Percentiles rank a stretch among this genome's conserved stretches.
phyloP scores from a whole-genome alignment of 2,113 vertebrate genomes.

The Vombatus ursinus region DNA sequence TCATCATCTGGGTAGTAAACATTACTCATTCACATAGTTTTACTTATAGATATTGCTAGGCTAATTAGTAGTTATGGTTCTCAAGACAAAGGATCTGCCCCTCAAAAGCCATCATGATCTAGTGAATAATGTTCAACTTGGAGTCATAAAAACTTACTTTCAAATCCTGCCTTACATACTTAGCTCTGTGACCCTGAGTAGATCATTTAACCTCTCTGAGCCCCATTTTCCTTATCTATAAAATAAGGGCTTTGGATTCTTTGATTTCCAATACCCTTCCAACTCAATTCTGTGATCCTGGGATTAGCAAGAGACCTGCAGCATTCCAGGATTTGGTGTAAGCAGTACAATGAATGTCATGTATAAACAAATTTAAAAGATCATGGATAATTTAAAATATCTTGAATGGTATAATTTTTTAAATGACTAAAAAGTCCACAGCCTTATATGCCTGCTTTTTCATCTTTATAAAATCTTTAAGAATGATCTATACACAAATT shows the following conservation, averaged over 20 bases:
- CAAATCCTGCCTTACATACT: background rate
- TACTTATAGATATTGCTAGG: background rate
- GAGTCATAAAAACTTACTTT: background rate
- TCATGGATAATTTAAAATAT: background rate
- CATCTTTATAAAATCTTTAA: background rate
- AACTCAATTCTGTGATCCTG: background rate
- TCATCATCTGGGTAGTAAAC: background rate
- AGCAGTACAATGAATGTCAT: background rate
- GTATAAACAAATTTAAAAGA: background rate
- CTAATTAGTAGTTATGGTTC: background rate
- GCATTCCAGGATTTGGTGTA: background rate
- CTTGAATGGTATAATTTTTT: background rate
- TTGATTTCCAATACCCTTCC: background rate
- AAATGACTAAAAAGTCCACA: background rate
- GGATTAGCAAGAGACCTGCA: background rate
- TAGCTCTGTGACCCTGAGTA: background rate
- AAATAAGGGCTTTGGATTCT: background rate
- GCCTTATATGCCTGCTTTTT: background rate
- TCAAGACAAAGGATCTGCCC: background rate
- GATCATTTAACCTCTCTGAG: background rate
- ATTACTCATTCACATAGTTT: background rate
- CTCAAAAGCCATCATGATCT: background rate
- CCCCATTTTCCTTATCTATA: background rate
- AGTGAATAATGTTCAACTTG: background rate
- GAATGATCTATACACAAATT: background rate